Base-by-base conservation (phyloP, 1,140 invertebrate genomes). In the Megalonaias nervosa region DNA sequence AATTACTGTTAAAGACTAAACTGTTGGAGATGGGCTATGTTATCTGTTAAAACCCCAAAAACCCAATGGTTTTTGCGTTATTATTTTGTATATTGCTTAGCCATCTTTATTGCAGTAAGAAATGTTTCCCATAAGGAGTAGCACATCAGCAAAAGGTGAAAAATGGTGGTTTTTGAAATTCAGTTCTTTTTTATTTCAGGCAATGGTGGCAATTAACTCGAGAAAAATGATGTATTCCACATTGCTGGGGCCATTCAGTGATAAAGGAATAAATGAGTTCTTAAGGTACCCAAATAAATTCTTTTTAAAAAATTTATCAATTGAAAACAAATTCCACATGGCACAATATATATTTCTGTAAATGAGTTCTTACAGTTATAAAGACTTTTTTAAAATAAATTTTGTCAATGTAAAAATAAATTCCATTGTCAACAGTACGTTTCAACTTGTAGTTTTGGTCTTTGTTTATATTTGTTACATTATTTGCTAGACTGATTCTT, bases 211-310 rank as follows among this genome's bases (percentile, higher is more conserved):
- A 31, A 94, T 99, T 55, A 99, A 99, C 91, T 93, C 94, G 14
- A 97, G 98, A 91, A 99, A 99, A 92, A 95, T 98, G 94, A 99
- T 98, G 89, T 99, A 96, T 92, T 97, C 97, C 0, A 93, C 97
- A 4, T 92, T 99, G 0, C 94, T 96, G 84, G 98, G 98, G 66
- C 96, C 98, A 31, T 99, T 99, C 92, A 98, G 96, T 12, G 93
- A 95, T 82, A 95, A 95, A 75, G 99, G 99, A 77, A 98, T 99
- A 87, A 95, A 95, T 85, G 97, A 98, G 91, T 99, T 99, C 91
- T 92, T 98, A 15, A 94, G 94, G 94, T 94, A 89, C 84, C 69
- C 71, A 64, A 59, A 58, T 48, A 48, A 48, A 48, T 6, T 48
- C 4, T 48, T 48, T 31, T 48, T 48, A 9, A 9, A 9, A 21